These are phyloP conservation scores for Coelinius sp. DNA, from an alignment of 2,888 invertebrate genomes.

Conservation along the genomic window DNA sequence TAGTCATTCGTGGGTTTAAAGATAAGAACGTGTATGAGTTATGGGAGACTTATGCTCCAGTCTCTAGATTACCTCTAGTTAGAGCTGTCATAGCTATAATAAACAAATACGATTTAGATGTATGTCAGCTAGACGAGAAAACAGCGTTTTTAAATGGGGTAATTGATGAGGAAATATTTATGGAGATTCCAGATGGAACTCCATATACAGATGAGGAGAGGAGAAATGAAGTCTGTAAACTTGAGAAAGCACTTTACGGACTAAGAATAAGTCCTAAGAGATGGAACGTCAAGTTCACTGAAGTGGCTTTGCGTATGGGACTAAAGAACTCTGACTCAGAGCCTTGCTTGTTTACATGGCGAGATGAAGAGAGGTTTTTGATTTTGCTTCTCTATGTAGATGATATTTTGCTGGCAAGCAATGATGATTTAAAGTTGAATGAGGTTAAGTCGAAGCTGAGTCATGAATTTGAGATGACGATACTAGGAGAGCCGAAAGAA, in stretches of 20 bases:
- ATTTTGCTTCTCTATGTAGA: slow-evolving; percentile 36
- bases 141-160: slow-evolving; percentile 49
- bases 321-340: not conserved
- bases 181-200: slow-evolving; percentile 39
- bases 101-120: slow-evolving; percentile 32
- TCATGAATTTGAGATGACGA: slow-evolving; percentile 38
- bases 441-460: slow-evolving; percentile 1
- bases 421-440: not conserved
- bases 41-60: slow-evolving; percentile 32
- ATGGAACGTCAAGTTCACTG: not conserved
- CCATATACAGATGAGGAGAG: not conserved
- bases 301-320: not conserved
- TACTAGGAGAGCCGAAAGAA: slow-evolving; percentile 41
- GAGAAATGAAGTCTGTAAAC: not conserved
- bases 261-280: not conserved
- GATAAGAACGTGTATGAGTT: no score
- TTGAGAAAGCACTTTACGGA: not conserved
- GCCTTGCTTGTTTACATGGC: not conserved
- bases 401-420: slow-evolving; percentile 38
- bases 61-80: slow-evolving; percentile 40
- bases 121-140: slow-evolving; percentile 45
- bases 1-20: no score
- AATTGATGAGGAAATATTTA: slow-evolving; percentile 39
- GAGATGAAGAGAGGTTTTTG: not conserved
- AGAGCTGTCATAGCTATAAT: slow-evolving; percentile 40